These are phyloP conservation scores for Lethenteron camtschaticum DNA, from an alignment of 2,113 vertebrate species.

Conservation along the genomic window DNA sequence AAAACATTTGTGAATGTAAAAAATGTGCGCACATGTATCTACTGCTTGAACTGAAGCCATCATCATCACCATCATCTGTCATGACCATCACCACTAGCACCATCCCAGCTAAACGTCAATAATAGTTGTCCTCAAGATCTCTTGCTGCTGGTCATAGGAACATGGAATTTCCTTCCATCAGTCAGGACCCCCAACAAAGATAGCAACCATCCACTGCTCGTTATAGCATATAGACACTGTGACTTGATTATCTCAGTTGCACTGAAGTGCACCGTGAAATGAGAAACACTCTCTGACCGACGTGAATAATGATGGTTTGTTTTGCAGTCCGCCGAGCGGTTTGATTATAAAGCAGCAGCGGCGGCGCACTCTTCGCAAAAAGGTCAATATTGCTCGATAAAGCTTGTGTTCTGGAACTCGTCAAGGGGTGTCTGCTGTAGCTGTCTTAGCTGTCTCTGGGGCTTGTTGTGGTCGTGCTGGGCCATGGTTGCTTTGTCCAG, in stretches of 20 bases:
- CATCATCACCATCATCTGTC: no score
- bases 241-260: neutral
- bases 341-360: conserved; percentile 69
- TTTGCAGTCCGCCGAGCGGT: conserved; percentile 57
- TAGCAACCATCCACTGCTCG: neutral
- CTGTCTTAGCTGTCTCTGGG: neutral
- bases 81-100: no score
- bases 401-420: no score
- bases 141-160: no score
- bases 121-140: no score
- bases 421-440: no score
- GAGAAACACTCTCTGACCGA: neutral
- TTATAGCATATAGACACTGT: neutral
- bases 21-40: no score
- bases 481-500: neutral
- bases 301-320: conserved; percentile 6
- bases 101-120: no score
- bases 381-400: conserved; percentile 24
- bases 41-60: no score
- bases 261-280: neutral
- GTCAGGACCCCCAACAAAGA: neutral
- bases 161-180: neutral
- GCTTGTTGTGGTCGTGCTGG: neutral
- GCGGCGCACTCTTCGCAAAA: conserved; percentile 66
- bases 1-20: no score